A percentile compares a stretch with the other conserved stretches of the same genome.
Conservation (phyloP, 2,113 vertebrate species). For the Ursus arctos region DNA sequence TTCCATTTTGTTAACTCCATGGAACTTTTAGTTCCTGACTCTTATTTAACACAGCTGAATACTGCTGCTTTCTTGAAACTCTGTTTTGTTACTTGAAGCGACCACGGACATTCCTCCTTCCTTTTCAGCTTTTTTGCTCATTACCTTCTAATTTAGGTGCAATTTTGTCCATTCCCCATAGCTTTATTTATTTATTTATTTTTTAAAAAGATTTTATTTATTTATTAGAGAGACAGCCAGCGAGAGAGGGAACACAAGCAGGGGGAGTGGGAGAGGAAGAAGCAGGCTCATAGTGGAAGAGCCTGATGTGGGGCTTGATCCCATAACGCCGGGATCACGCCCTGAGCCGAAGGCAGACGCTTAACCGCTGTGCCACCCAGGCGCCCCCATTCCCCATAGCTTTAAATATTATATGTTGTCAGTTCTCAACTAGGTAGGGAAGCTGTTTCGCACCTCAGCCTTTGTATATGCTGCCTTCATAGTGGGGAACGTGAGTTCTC, state of each 20-base stretch:
- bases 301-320: too few relatives aligned
- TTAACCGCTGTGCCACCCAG: too few relatives aligned
- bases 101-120: background rate
- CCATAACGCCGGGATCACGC: too few relatives aligned
- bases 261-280: too few relatives aligned
- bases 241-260: too few relatives aligned
- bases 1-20: background rate
- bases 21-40: background rate
- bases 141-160: background rate
- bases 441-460: background rate
- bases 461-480: background rate
- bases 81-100: background rate
- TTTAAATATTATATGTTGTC: conserved; percentile 35
- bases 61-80: background rate
- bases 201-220: too few relatives aligned
- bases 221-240: too few relatives aligned
- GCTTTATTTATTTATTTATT: too few relatives aligned
- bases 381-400: background rate
- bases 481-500: background rate
- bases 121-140: background rate
- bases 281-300: too few relatives aligned
- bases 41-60: background rate
- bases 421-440: background rate
- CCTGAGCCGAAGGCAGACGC: too few relatives aligned
- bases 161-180: background rate